Base-by-base conservation (phyloP, 1,140 invertebrate genomes). In the Drosophila azteca region DNA sequence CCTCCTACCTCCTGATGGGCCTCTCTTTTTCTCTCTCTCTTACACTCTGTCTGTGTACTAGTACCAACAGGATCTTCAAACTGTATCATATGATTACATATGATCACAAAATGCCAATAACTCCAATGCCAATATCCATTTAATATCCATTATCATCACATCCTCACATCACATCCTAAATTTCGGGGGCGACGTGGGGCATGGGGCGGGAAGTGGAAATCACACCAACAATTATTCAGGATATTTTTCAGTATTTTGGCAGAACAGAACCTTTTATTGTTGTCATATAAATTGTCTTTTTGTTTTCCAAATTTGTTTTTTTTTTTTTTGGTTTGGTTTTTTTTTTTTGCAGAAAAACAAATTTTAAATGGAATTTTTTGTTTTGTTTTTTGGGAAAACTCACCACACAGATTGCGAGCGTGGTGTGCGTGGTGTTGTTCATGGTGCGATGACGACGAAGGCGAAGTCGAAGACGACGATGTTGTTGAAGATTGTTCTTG, bases 221-320 rank as follows among this genome's bases (percentile, higher is more conserved):
- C 85, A 90, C 84, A 89, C 80, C 79, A 84, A 84, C 77, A 74
- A 84, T 83, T 77, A 89, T 90, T 77, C 89, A 69, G 67, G 11
- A 39, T 77, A 83, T 77, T 68, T 77, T 81, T 70, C 61, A 69
- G 57, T 78, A 13, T 39, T 4, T 76, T 80, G 71, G 68, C 43
- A 71, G 35, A 39, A 39, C 35, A 11, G 35, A 87, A 89, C 79
- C 67, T 77, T 77, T 72, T 50, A 51, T 59, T 41, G 44, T 51
- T 66, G 62, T 70, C 35, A 22, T 49, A 60, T 53, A 31, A 50
- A 22, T 46, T 45, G 75, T 67, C 39, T 20, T 54, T 78, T 58
- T n/a, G 22, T 77, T 75, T 76, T 85, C 81, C 81, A 85, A 81
- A 85, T 85, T 89, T 88, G 76, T 89, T 85, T 85, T 61, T 1